A percentile compares a stretch with the other conserved stretches of the same genome.
Conservation (phyloP, 2,113 vertebrate genomes). For the Laterallus jamaicensis region DNA sequence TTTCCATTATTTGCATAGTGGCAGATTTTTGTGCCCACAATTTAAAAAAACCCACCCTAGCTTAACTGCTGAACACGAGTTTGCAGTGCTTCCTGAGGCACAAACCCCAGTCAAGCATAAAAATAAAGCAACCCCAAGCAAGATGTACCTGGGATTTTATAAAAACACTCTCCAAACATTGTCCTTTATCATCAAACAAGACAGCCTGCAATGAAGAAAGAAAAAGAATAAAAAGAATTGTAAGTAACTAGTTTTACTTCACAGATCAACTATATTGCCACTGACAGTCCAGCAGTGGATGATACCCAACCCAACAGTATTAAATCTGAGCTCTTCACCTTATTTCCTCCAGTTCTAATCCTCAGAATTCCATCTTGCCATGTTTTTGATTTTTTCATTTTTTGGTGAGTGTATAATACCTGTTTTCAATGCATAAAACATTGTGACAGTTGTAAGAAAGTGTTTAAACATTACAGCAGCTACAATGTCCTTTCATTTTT, state of each 20-base stretch:
- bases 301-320: rapidly evolving
- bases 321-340: conserved; percentile 56
- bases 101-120: neutral
- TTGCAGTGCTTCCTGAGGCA: neutral
- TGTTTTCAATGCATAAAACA: neutral
- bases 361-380: conserved; percentile 83
- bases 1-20: neutral
- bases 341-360: conserved; percentile 57
- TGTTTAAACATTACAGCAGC: neutral
- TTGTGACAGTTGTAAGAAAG: neutral
- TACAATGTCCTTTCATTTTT: neutral
- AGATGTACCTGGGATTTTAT: conserved; percentile 75
- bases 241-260: neutral
- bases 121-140: neutral
- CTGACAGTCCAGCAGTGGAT: neutral
- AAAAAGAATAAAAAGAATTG: neutral
- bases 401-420: conserved; percentile 84
- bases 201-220: conserved; percentile 69
- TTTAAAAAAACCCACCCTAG: neutral
- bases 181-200: conserved; percentile 79
- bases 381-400: conserved; percentile 79
- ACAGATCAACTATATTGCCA: neutral
- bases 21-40: neutral
- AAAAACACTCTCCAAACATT: conserved; percentile 79
- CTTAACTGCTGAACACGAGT: neutral